Evolutionary conservation across 1,140 invertebrate species (phyloP), one percentile per base, ranked within the genome.

Genomic region (Yoshiicerus persimilis): DNA sequence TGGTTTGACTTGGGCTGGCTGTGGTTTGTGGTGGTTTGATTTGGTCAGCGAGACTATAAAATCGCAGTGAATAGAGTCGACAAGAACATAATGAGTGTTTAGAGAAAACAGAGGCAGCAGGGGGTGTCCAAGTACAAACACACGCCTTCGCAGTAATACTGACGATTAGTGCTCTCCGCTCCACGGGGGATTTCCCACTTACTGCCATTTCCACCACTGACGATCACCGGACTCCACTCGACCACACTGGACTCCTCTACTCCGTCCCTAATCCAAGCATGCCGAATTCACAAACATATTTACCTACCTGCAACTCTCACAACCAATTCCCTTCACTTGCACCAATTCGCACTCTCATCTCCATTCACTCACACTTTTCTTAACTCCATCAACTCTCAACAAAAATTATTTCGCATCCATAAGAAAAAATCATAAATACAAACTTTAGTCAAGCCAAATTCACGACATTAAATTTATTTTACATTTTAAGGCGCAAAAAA

Each of bases 111-210:
- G 84, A 84, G 87, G 41, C 83, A 47, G 66, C 87, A 88, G 83
- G 87, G 87, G 87, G 87, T 88, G 87, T 88, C 83, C 85, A 88
- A 88, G 36, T 84, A 62, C 83, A 86, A 88, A 88, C 84, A 86
- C 87, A 88, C 87, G 87, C 87, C 87, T 88, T 88, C 87, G 9
- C 77, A 66, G 84, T 38, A 64, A 47, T 75, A 75, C 83, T 20
- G 25, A 77, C 66, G 62, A 87, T 87, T 87, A 87, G 36, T 80
- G 70, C 41, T 87, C 16, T 25, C 34, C 80, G 75, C 86, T 47
- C 86, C 23, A 80, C 86, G 41, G 86, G 86, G 86, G 70, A 70
- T 70, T 32, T 87, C 64, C 86, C 86, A 87, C 70, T 87, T 64
- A 47, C 84, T 30, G 64, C 70, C 34, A 56, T 75, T 87, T 70